phyloP scores from a whole-genome alignment of 2,113 vertebrate species.

The Tursiops truncatus region DNA sequence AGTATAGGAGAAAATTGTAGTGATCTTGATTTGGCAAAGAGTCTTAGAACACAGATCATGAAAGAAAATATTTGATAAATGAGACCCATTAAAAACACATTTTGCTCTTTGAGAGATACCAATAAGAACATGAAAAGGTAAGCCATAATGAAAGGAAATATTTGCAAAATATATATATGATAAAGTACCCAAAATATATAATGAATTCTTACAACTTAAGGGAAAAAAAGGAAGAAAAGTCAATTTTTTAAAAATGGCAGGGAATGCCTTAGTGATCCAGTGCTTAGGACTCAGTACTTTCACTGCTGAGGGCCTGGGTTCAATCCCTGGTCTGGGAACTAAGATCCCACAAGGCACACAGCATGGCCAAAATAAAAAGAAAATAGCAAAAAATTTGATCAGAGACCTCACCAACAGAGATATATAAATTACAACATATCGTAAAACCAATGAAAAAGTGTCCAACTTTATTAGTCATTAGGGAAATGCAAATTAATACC shows the following conservation, averaged over 20 bases:
- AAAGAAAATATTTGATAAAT: not conserved
- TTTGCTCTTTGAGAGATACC: not conserved
- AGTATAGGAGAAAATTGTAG: not conserved
- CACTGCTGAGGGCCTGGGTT: no score
- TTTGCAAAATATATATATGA: not conserved
- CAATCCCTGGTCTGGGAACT: no score
- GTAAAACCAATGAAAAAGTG: not conserved
- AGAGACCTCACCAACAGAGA: not conserved
- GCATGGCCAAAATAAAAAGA: no score
- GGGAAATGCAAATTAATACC: no score
- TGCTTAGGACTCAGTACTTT: no score
- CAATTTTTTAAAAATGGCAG: not conserved
- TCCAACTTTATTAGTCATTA: not conserved
- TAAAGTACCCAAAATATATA: not conserved
- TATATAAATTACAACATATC: not conserved
- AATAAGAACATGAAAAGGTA: not conserved
- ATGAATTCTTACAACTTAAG: not conserved
- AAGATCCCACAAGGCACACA: no score
- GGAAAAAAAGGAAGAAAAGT: not conserved
- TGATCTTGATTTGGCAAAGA: not conserved
- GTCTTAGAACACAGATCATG: not conserved
- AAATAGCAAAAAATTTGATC: not conserved
- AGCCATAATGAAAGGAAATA: not conserved
- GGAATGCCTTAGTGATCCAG: no score
- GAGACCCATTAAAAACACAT: not conserved